phyloP scores from a whole-genome alignment of 1,140 invertebrate genomes.

The Caenorhabditis briggsae region DNA sequence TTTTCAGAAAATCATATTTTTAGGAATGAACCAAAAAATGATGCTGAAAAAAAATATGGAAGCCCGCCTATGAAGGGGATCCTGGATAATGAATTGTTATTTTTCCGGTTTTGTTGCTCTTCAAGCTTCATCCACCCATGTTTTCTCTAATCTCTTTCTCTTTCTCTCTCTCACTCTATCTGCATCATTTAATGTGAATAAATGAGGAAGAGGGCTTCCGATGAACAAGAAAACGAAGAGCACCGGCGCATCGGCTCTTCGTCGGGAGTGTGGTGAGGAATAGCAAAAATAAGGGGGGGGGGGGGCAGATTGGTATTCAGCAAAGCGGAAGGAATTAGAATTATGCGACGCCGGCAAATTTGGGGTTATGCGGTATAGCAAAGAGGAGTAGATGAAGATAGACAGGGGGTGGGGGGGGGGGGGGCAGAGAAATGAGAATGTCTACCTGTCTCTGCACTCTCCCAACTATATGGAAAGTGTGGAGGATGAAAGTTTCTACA shows the following conservation, averaged over 20 bases:
- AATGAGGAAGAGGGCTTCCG: background rate
- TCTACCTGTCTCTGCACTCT: no score
- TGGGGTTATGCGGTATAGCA: background rate
- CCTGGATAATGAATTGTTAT: conserved; percentile 11
- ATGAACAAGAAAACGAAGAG: no score
- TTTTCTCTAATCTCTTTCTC: background rate
- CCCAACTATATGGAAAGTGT: no score
- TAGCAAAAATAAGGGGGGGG: background rate
- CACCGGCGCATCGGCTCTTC: no score
- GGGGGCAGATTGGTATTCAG: background rate
- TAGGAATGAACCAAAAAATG: no score
- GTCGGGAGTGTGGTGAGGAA: background rate
- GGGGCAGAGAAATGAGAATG: no score
- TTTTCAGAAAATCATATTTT: no score
- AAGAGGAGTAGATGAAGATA: background rate
- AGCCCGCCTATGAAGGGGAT: background rate
- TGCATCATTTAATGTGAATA: conserved; percentile 34
- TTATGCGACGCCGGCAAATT: background rate
- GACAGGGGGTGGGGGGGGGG: no score
- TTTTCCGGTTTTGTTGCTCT: background rate
- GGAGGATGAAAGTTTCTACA: no score
- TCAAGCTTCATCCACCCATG: background rate
- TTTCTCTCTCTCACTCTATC: background rate
- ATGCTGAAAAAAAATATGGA: background rate
- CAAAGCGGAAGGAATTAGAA: conserved; percentile 37